A percentile compares a stretch with the other conserved stretches of the same genome.
These are phyloP conservation scores for Xestobium rufovillosum DNA, from an alignment of 2,888 invertebrate species.

Conservation along the genomic window DNA sequence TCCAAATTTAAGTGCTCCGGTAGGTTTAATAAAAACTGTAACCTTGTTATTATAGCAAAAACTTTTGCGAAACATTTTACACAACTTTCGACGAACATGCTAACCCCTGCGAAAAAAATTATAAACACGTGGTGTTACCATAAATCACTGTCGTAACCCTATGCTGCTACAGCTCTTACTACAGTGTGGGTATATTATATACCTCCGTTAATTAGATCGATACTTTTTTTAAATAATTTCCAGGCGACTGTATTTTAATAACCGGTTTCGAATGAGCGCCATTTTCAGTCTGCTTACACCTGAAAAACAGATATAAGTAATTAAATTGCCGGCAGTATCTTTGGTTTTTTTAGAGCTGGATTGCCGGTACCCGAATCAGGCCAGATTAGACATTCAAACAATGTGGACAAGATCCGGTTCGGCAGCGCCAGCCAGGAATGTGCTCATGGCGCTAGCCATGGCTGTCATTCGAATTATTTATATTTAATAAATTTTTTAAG, in stretches of 20 bases:
- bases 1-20: slow-evolving; percentile 53
- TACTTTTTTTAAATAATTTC: too few relatives aligned
- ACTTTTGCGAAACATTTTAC: too few relatives aligned
- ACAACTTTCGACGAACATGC: too few relatives aligned
- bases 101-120: too few relatives aligned
- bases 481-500: too few relatives aligned
- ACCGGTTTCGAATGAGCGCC: neutral
- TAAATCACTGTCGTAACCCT: too few relatives aligned
- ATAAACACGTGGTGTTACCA: too few relatives aligned
- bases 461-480: neutral
- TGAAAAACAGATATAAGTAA: slow-evolving; percentile 3
- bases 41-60: slow-evolving; percentile 3
- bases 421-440: slow-evolving; percentile 8
- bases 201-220: too few relatives aligned
- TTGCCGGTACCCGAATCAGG: slow-evolving; percentile 59
- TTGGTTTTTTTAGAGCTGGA: slow-evolving; percentile 51
- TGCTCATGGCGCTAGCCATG: too few relatives aligned
- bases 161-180: too few relatives aligned
- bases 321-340: slow-evolving; percentile 13
- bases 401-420: slow-evolving; percentile 28
- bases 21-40: slow-evolving; percentile 32
- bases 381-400: slow-evolving; percentile 41
- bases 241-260: too few relatives aligned
- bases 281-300: slow-evolving; percentile 1
- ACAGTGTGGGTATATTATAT: too few relatives aligned